Evolutionary conservation across 2,888 invertebrate genomes (phyloP).

Genomic region (Geotrupes spiniger): DNA sequence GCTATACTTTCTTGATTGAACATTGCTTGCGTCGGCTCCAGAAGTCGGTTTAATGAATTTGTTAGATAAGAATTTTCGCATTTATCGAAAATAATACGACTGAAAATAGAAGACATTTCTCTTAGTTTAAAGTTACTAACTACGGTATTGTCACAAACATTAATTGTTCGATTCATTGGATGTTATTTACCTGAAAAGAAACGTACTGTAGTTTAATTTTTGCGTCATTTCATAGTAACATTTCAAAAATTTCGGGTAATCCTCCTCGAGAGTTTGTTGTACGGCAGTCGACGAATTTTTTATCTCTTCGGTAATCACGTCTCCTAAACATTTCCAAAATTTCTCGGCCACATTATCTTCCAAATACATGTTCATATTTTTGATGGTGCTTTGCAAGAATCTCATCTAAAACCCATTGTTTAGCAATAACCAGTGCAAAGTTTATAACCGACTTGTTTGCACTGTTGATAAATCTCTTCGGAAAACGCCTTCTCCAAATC

Average conservation of each 20-base stretch:
- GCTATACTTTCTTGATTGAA: constrained; percentile 66
- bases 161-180: too few relatives aligned
- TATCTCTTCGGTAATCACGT: constrained; percentile 53
- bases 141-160: too few relatives aligned
- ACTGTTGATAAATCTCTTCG: constrained; percentile 67
- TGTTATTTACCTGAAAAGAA: constrained; percentile 58
- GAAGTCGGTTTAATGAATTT: constrained; percentile 75
- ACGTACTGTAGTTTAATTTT: constrained; percentile 61
- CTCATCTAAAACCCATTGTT: constrained; percentile 45
- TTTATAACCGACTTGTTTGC: constrained; percentile 58
- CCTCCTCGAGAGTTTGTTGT: constrained; percentile 81
- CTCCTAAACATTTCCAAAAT: constrained; percentile 56
- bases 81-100: constrained; percentile 59
- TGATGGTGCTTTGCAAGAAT: constrained; percentile 54
- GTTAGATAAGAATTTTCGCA: constrained; percentile 86
- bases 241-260: constrained; percentile 82
- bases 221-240: constrained; percentile 75
- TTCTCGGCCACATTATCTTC: constrained; percentile 51
- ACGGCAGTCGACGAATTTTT: constrained; percentile 58
- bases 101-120: constrained; percentile 41
- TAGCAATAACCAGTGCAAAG: too few relatives aligned
- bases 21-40: constrained; percentile 83
- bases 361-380: constrained; percentile 50
- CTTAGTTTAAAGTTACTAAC: too few relatives aligned
- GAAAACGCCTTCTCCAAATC: constrained; percentile 85